Percentiles rank a stretch among this genome's conserved stretches.
Evolutionary conservation across 2,888 invertebrate species (phyloP).

Genomic region (Melangyna quadrimaculata): DNA sequence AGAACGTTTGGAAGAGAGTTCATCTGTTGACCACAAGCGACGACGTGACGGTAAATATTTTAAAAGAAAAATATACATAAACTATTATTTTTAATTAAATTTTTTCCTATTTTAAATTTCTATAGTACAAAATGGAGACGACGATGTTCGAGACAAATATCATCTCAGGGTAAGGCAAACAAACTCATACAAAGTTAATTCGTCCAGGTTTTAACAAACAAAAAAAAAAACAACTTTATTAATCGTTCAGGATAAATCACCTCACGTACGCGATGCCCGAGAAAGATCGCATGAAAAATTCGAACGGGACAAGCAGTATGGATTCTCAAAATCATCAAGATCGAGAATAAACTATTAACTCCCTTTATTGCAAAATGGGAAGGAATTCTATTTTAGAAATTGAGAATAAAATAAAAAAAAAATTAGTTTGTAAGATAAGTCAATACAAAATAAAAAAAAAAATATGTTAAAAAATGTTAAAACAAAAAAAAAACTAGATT

Average conservation of each 20-base stretch:
- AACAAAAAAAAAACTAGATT: neutral
- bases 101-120: conserved; percentile 31
- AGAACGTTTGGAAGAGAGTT: conserved; percentile 88
- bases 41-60: conserved; percentile 86
- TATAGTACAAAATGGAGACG: conserved; percentile 87
- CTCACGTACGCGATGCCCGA: conserved; percentile 84
- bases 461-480: conserved; percentile 37
- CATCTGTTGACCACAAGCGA: conserved; percentile 87
- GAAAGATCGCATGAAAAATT: conserved; percentile 89
- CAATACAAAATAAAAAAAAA: conserved; percentile 31
- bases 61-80: neutral
- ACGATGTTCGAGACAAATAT: conserved; percentile 89
- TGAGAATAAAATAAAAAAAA: neutral
- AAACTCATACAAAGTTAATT: conserved; percentile 54
- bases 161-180: conserved; percentile 85
- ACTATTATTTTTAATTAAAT: conserved; percentile 15
- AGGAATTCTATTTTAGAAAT: conserved; percentile 28
- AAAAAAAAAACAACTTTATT: conserved; percentile 42
- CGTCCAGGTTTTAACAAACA: conserved; percentile 46
- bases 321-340: conserved; percentile 83
- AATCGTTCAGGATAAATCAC: conserved; percentile 88
- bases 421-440: conserved; percentile 45
- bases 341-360: conserved; percentile 77
- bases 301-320: conserved; percentile 90
- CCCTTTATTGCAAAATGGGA: neutral